Evolutionary conservation across 2,797 vertebrate species (phyloP).

Genomic region (Anniella stebbinsi): DNA sequence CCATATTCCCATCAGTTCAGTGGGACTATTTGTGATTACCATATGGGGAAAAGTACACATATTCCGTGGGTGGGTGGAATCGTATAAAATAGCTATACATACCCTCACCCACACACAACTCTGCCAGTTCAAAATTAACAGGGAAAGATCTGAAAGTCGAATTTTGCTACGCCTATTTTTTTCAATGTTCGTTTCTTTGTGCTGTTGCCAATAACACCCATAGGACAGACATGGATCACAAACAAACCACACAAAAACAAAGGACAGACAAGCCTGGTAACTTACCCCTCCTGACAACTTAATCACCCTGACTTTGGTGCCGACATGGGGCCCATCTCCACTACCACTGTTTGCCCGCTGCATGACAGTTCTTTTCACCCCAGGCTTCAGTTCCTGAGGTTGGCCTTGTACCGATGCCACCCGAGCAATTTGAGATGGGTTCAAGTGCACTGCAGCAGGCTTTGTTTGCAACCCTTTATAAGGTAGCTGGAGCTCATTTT

Average conservation of each 20-base stretch:
- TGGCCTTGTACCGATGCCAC: slow-evolving; percentile 67
- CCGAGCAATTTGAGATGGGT: slow-evolving; percentile 67
- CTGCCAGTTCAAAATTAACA: not conserved
- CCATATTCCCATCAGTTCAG: not conserved
- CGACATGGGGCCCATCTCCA: slow-evolving; percentile 84
- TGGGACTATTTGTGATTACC: not conserved
- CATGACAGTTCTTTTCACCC: slow-evolving; percentile 95
- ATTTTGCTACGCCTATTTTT: slow-evolving; percentile 26
- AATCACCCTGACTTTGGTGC: slow-evolving; percentile 95
- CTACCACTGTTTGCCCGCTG: slow-evolving; percentile 86
- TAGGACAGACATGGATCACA: slow-evolving; percentile 41
- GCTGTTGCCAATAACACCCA: slow-evolving; percentile 33
- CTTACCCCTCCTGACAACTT: slow-evolving; percentile 94
- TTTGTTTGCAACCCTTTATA: slow-evolving; percentile 71
- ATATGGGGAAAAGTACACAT: not conserved
- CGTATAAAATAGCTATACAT: not conserved
- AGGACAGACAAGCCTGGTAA: slow-evolving; percentile 69
- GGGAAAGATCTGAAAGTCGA: not conserved
- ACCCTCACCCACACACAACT: not conserved
- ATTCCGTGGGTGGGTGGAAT: not conserved
- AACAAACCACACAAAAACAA: slow-evolving; percentile 45
- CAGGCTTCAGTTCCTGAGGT: slow-evolving; percentile 81
- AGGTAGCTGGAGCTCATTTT: slow-evolving; percentile 49
- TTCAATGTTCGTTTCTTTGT: slow-evolving; percentile 1
- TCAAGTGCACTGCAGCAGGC: slow-evolving; percentile 53